phyloP scores from a whole-genome alignment of 2,797 vertebrate species.

The Orientallactaga sibirica region DNA sequence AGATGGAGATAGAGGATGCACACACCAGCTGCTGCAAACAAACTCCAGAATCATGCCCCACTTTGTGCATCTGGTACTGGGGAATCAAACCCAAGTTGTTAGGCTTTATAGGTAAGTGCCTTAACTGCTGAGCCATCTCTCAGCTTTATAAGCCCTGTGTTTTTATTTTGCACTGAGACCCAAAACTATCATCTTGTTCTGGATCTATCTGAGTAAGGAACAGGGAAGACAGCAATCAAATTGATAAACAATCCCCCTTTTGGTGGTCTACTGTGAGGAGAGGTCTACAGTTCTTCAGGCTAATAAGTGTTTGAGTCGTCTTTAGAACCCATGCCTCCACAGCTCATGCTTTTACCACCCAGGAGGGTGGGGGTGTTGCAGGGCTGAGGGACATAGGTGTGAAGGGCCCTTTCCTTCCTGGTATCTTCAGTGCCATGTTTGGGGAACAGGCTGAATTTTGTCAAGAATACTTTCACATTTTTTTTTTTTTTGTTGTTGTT shows the following conservation, averaged over 20 bases:
- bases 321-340: not conserved
- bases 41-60: too few relatives aligned
- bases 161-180: constrained; percentile 4
- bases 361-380: not conserved
- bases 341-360: not conserved
- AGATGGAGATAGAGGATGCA: too few relatives aligned
- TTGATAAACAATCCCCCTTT: not conserved
- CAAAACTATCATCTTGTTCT: constrained; percentile 24
- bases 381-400: fast-evolving
- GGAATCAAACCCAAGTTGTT: too few relatives aligned
- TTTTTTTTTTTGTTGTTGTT: not conserved
- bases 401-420: not conserved
- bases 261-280: fast-evolving
- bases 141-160: not conserved
- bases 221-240: not conserved
- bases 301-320: not conserved
- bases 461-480: constrained; percentile 6
- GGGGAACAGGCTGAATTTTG: not conserved
- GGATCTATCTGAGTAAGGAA: not conserved
- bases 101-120: too few relatives aligned
- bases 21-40: too few relatives aligned
- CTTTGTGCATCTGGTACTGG: too few relatives aligned
- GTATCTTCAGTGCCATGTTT: fast-evolving
- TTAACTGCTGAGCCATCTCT: too few relatives aligned
- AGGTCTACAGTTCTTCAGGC: not conserved